Percentiles rank a stretch among this genome's conserved stretches.
These are phyloP conservation scores for Ariopsis seemanni DNA, from an alignment of 2,113 vertebrate species.

Conservation along the genomic window DNA sequence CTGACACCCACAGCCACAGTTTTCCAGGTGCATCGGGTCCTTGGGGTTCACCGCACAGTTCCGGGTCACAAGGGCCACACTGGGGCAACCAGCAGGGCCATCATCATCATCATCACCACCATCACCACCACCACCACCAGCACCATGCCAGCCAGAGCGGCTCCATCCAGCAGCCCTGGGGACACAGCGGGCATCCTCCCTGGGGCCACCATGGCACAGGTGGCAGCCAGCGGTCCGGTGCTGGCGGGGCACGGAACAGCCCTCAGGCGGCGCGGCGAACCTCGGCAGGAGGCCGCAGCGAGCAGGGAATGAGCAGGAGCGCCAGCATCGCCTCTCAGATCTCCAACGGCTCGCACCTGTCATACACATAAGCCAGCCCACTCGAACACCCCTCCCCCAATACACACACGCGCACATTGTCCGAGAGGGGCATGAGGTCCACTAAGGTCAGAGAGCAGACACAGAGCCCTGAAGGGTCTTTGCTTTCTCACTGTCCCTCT, in stretches of 20 bases:
- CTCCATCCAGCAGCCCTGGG: constrained; percentile 90
- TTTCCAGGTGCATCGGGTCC: constrained; percentile 87
- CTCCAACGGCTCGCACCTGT: constrained; percentile 98
- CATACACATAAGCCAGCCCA: constrained; percentile 83
- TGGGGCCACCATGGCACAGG: constrained; percentile 91
- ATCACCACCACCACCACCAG: constrained; percentile 75
- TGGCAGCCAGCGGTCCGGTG: constrained; percentile 83
- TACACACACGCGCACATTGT: background rate
- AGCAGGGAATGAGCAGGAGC: constrained; percentile 98
- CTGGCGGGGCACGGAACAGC: constrained; percentile 93
- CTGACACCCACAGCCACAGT: constrained; percentile 56
- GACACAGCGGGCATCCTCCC: constrained; percentile 90
- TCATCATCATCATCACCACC: constrained; percentile 68
- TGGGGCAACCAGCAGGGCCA: constrained; percentile 71
- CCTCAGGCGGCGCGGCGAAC: constrained; percentile 94
- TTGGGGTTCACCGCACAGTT: constrained; percentile 74
- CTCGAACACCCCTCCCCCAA: constrained; percentile 9
- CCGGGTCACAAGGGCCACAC: constrained; percentile 83
- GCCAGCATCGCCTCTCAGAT: constrained; percentile 98
- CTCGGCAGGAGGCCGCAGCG: constrained; percentile 91
- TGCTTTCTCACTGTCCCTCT: background rate
- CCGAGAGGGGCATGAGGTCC: constrained; percentile 27
- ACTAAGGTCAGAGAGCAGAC: constrained; percentile 15
- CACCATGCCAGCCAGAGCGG: constrained; percentile 84
- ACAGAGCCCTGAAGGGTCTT: background rate